Evolutionary conservation across 2,888 invertebrate species (phyloP).

Genomic region (Netelia virgata): DNA sequence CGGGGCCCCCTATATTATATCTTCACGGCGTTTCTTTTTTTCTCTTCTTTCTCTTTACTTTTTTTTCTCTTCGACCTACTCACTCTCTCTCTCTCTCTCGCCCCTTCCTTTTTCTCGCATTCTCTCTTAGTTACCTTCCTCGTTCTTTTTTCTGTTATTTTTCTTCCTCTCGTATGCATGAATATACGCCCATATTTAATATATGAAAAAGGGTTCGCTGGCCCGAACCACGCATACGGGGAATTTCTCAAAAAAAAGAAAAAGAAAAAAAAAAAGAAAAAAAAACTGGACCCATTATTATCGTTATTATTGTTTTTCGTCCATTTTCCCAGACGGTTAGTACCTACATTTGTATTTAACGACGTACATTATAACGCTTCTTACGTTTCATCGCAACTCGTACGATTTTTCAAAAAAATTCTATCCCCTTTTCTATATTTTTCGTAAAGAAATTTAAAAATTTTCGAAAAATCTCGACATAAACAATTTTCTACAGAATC

Average conservation of each 20-base stretch:
- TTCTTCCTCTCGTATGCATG: constrained; percentile 27
- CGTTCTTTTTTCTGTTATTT: constrained; percentile 21
- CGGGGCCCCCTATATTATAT: constrained; percentile 67
- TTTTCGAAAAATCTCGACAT: no score
- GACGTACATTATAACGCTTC: no score
- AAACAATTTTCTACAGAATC: no score
- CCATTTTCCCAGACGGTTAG: background rate
- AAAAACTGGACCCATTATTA: constrained; percentile 59
- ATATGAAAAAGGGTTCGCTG: constrained; percentile 58
- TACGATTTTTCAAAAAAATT: no score
- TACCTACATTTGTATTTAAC: background rate
- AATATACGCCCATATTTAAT: constrained; percentile 61
- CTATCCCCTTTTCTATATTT: no score
- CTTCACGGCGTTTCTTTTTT: constrained; percentile 54
- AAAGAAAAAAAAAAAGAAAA: background rate
- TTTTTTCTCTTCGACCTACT: constrained; percentile 49
- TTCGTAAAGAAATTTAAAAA: no score
- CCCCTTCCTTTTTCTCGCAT: constrained; percentile 53
- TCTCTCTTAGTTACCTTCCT: constrained; percentile 19
- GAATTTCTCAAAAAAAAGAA: constrained; percentile 37
- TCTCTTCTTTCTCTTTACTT: constrained; percentile 48
- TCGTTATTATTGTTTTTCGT: constrained; percentile 40
- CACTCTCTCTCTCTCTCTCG: constrained; percentile 34
- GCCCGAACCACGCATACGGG: constrained; percentile 46
- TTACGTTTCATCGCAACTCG: no score